phyloP scores from a whole-genome alignment of 2,113 vertebrate genomes.

The Riparia riparia region DNA sequence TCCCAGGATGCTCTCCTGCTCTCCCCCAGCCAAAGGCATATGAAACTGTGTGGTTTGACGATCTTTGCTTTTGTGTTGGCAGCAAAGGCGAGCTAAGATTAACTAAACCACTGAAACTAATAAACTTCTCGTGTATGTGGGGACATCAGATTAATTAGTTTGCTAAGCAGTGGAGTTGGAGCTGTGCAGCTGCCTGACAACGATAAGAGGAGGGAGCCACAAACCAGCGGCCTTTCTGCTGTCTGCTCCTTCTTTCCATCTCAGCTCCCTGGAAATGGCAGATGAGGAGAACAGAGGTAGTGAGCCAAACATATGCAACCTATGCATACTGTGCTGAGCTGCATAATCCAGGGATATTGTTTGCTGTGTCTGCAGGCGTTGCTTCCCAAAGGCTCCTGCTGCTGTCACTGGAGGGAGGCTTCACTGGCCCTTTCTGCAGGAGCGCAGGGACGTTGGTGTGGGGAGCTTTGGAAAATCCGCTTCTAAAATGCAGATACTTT shows the following conservation, averaged over 20 bases:
- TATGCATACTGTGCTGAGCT: not conserved
- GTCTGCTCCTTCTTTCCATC: not conserved
- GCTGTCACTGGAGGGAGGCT: not conserved
- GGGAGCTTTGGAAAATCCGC: not conserved
- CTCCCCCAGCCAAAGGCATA: not conserved
- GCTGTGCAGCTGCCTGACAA: not conserved
- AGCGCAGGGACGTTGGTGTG: not conserved
- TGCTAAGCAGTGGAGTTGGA: not conserved
- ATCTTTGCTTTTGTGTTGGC: conserved; percentile 15
- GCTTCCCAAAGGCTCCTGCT: not conserved
- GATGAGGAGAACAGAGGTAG: conserved; percentile 25
- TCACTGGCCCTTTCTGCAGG: not conserved
- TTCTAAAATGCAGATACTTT: conserved; percentile 22
- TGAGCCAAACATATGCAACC: not conserved
- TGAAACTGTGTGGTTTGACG: not conserved
- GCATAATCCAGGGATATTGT: not conserved
- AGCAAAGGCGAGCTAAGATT: not conserved
- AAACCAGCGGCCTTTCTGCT: not conserved
- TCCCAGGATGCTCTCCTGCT: not conserved
- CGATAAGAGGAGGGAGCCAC: not conserved
- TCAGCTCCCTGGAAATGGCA: not conserved
- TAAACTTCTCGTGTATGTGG: not conserved
- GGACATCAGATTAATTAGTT: conserved; percentile 14
- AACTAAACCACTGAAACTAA: conserved; percentile 25
- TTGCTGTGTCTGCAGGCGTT: rapidly evolving